Base-by-base conservation (phyloP, 2,888 invertebrate species). In the Acronicta leporina region DNA sequence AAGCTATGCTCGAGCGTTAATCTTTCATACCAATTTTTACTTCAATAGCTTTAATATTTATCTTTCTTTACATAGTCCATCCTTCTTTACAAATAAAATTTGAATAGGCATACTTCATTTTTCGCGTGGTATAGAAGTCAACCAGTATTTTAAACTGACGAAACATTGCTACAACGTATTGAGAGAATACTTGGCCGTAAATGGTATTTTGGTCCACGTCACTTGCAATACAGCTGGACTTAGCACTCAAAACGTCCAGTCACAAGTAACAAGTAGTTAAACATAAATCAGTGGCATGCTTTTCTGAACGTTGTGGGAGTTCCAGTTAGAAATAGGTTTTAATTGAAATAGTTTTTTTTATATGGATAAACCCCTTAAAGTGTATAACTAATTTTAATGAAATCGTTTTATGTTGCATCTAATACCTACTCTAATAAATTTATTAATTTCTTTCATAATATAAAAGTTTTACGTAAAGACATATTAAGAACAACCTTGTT, bases 161-260 rank as follows among this genome's bases (percentile, higher is more conserved):
- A n/a, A 38, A 38, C 5, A 11, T 6, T 35, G n/a, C n/a, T n/a
- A 35, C 3, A 38, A 38, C 38, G n/a, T 38, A 8, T 5, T n/a
- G 7, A 0, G 13, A 38, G 33, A 33, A 11, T 33, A 33, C 33
- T 33, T 33, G 11, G 4, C 33, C 11, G 33, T 33, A 11, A 33
- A 33, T 33, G 11, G 10, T 33, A 33, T 33, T 30, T 4, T 30
- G 50, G 61, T 46, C 6, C 11, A 42, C 35, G 68, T 68, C 66
- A 61, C 48, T 70, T 46, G 45, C 66, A 70, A 35, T 61, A 30
- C 30, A 41, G n/a, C 53, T 45, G 48, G 50, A 54, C 51, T 64
- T 55, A 54, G 44, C 42, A 41, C 51, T 33, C n/a, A 42, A 48
- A 59, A 44, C 53, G 60, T 52, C 41, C 38, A 33, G 25, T 52